phyloP scores from a whole-genome alignment of 2,888 invertebrate genomes.

The Lordiphosa fenestrarum region DNA sequence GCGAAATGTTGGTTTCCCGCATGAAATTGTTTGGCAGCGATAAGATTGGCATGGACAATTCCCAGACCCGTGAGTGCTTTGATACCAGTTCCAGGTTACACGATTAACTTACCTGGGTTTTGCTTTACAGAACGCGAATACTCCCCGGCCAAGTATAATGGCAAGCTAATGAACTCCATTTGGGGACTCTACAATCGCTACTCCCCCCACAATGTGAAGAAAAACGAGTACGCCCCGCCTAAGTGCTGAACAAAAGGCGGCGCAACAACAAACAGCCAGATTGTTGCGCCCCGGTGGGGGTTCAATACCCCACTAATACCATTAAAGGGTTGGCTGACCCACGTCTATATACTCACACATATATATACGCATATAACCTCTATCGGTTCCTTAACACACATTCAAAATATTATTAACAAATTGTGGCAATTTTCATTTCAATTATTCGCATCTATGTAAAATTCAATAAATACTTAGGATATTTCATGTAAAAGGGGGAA shows the following conservation, averaged over 20 bases:
- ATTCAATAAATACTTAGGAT: constrained; percentile 67
- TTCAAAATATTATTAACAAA: constrained; percentile 21
- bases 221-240: constrained; percentile 79
- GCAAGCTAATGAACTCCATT: constrained; percentile 93
- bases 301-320: constrained; percentile 4
- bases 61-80: constrained; percentile 70
- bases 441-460: constrained; percentile 61
- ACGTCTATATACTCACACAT: constrained; percentile 21
- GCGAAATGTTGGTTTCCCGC: constrained; percentile 82
- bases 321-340: constrained; percentile 1
- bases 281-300: constrained; percentile 18
- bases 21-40: constrained; percentile 79
- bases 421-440: constrained; percentile 24
- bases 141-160: constrained; percentile 89
- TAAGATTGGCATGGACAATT: constrained; percentile 70
- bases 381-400: constrained; percentile 2
- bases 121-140: constrained; percentile 83
- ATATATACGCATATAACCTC: constrained; percentile 13
- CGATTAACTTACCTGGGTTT: neutral
- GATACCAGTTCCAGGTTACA: no score
- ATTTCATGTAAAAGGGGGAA: constrained; percentile 32
- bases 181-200: constrained; percentile 95
- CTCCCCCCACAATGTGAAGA: constrained; percentile 93
- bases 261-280: constrained; percentile 26
- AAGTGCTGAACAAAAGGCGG: constrained; percentile 44